phyloP scores from a whole-genome alignment of 2,888 invertebrate species.

The Charanyca ferruginea region DNA sequence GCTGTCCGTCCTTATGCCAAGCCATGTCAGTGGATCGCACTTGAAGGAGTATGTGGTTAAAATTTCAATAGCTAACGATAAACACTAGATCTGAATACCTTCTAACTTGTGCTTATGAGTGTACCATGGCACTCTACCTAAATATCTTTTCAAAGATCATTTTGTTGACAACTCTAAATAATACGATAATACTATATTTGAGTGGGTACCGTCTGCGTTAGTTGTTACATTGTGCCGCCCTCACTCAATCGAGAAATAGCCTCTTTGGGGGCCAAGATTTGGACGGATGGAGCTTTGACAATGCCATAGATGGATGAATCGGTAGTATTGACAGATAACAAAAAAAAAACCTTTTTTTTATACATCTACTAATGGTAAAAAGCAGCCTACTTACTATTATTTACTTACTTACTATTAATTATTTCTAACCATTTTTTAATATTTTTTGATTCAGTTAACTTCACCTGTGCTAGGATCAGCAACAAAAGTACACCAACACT shows the following conservation, averaged over 20 bases:
- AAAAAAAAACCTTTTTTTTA: not conserved
- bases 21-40: no score
- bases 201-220: constrained; percentile 45
- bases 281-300: constrained; percentile 73
- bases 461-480: no score
- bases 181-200: constrained; percentile 31
- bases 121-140: constrained; percentile 4
- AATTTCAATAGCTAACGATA: no score
- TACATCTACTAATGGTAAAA: no score
- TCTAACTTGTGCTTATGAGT: no score
- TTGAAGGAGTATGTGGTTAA: no score
- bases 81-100: not conserved
- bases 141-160: constrained; percentile 39
- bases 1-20: no score
- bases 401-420: no score
- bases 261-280: constrained; percentile 82
- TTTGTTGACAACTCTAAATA: constrained; percentile 45
- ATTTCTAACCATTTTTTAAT: no score
- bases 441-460: no score
- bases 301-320: constrained; percentile 61
- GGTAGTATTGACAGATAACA: constrained; percentile 31
- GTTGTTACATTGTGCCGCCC: constrained; percentile 73
- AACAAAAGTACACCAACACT: no score
- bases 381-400: no score
- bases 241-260: constrained; percentile 83